Base-by-base conservation (phyloP, 1,140 invertebrate genomes). In the Drosophila ironensis region DNA sequence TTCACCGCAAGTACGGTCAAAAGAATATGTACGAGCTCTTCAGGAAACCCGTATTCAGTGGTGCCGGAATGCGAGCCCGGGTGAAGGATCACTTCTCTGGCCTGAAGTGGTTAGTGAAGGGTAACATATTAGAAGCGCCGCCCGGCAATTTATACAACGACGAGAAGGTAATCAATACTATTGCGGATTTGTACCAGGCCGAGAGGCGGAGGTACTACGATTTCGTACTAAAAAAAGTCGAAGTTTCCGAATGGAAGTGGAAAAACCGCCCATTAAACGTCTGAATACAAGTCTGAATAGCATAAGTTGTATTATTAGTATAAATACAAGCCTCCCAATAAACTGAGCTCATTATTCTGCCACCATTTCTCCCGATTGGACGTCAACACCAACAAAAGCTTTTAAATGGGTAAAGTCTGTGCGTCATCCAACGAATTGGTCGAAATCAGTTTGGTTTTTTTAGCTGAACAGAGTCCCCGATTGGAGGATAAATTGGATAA, bases 21-120 rank as follows among this genome's bases (percentile, higher is more conserved):
- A 78, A 51, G 22, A 86, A 84, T 24, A 57, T 86, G 60, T 74
- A 52, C 14, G 80, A 86, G 20, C 51, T 86, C 17, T 86, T 75
- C 16, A 47, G 80, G 2, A 78, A 86, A 22, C 74, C 74, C 0
- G 40, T 78, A 0, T 86, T 37, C 3, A 57, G 66, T 16, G 80
- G 80, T 0, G 37, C 48, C 0, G 63, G 48, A 0, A 14, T 84
- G 45, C 51, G 80, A 5, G 33, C 47, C 3, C 46, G 51, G 2
- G 78, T 84, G 12, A 84, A 84, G 11, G 48, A 42, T 4, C 47
- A 72, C 38, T 84, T 84, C n/a, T 17, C 16, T 2, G 61, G 22
- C 16, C 37, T 60, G 1, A 84, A 74, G 19, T 84, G 70, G 78
- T 47, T 38, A 14, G 80, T 70, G 0, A 84, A 84, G n/a, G 78